These are phyloP conservation scores for Onychomys leucogaster DNA, from an alignment of 2,797 vertebrate species.

Conservation along the genomic window DNA sequence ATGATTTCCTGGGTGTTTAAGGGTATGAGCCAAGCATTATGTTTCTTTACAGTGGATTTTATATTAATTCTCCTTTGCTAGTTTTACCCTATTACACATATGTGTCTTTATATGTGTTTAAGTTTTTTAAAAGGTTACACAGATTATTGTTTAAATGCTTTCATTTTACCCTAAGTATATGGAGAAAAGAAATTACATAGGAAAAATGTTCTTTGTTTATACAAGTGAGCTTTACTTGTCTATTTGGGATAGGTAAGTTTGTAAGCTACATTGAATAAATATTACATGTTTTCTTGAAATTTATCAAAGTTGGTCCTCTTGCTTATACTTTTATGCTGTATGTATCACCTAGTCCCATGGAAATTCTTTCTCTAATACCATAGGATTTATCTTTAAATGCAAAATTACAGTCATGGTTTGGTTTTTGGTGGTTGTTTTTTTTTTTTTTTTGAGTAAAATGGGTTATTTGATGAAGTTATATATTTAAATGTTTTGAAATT, in stretches of 20 bases:
- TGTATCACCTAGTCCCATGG: neutral
- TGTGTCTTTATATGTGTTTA: neutral
- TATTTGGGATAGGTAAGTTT: conserved; percentile 19
- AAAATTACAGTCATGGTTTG: neutral
- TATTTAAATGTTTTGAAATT: neutral
- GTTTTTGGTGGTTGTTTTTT: too few relatives aligned
- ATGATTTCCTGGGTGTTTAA: neutral
- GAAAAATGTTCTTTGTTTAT: conserved; percentile 5
- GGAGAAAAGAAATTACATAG: neutral
- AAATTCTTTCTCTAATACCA: neutral
- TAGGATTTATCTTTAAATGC: neutral
- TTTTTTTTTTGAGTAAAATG: neutral
- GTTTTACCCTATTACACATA: neutral
- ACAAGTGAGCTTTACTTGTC: neutral
- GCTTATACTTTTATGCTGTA: neutral
- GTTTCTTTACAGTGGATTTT: conserved; percentile 46
- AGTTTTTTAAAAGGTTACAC: neutral
- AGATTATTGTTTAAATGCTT: conserved; percentile 60
- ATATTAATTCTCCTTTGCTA: neutral
- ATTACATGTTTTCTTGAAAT: conserved; percentile 14
- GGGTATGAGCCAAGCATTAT: neutral
- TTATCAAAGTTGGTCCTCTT: conserved; percentile 18
- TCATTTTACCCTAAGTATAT: conserved; percentile 35
- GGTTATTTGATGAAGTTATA: neutral
- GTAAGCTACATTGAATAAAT: neutral